Percentiles rank a stretch among this genome's conserved stretches.
Evolutionary conservation across 2,113 vertebrate genomes (phyloP).

Genomic region (Urocynchramus pylzowi): DNA sequence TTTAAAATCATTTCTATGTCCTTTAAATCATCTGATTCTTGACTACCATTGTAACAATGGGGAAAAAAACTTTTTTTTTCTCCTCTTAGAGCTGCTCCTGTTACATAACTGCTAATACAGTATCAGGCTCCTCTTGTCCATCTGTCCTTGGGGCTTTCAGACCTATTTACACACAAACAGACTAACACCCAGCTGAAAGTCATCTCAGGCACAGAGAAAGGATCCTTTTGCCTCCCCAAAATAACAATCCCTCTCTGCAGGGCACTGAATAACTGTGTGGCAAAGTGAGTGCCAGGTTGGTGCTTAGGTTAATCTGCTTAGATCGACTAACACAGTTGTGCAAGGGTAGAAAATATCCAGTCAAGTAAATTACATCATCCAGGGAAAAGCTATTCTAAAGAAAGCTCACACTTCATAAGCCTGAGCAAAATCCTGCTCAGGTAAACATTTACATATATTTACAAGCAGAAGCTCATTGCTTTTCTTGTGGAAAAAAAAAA

Average conservation of each 20-base stretch:
- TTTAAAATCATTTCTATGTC: not conserved
- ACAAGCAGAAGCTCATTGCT: not conserved
- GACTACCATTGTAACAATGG: not conserved
- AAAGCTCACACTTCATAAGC: conserved; percentile 56
- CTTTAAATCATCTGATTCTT: not conserved
- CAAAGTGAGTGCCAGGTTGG: not conserved
- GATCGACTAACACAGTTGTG: conserved; percentile 54
- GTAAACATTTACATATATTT: conserved; percentile 21
- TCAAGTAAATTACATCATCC: conserved; percentile 70
- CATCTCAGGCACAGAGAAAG: not conserved
- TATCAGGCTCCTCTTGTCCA: not conserved
- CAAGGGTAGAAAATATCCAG: conserved; percentile 59
- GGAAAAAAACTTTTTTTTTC: not conserved
- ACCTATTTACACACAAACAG: conserved; percentile 49
- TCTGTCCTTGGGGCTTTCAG: conserved; percentile 20
- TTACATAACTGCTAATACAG: conserved; percentile 1
- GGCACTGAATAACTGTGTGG: not conserved
- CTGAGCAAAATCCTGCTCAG: not conserved
- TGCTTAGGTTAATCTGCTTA: conserved; percentile 57
- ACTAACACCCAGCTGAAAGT: conserved; percentile 33
- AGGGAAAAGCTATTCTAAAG: conserved; percentile 70
- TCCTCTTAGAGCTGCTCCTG: not conserved
- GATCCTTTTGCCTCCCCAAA: not conserved
- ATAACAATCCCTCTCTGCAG: conserved; percentile 17
- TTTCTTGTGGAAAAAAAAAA: not conserved